Evolutionary conservation across 1,140 invertebrate genomes (phyloP).

Genomic region (Drosophila virilis): DNA sequence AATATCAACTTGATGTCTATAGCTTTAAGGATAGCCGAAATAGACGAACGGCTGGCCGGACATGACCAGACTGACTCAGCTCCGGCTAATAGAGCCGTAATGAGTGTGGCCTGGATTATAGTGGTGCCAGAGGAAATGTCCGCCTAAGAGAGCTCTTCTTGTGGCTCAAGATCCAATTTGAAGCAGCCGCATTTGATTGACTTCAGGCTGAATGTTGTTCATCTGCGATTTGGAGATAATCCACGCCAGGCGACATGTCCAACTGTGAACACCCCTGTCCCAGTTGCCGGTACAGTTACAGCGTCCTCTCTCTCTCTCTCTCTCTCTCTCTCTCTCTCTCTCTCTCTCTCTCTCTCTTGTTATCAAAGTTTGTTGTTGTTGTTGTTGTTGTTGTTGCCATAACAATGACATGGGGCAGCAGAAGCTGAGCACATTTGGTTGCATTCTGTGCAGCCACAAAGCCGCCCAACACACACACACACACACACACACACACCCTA

Average conservation of each 20-base stretch:
- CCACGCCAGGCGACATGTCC: slow-evolving; percentile 20
- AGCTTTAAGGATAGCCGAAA: too few relatives aligned
- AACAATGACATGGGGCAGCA: slow-evolving; percentile 15
- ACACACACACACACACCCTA: background rate
- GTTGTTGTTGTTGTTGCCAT: slow-evolving; percentile 19
- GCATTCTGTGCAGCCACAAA: slow-evolving; percentile 58
- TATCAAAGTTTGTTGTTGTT: slow-evolving; percentile 1
- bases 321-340: too few relatives aligned
- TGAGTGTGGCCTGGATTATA: too few relatives aligned
- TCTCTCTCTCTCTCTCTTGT: too few relatives aligned
- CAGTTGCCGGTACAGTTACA: background rate
- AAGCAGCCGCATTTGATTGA: background rate
- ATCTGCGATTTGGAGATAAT: too few relatives aligned
- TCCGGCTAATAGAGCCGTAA: too few relatives aligned
- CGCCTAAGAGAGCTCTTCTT: too few relatives aligned
- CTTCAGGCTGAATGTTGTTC: background rate
- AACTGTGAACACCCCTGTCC: background rate
- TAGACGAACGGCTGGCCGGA: too few relatives aligned
- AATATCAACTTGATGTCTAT: too few relatives aligned
- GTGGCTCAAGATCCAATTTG: too few relatives aligned
- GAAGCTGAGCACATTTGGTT: slow-evolving; percentile 42
- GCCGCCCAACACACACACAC: slow-evolving; percentile 28
- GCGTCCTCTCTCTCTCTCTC: background rate
- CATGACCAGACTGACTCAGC: too few relatives aligned
- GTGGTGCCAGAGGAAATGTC: too few relatives aligned